Evolutionary conservation across 23 tunicate genomes (phyloP).

Genomic region (Halocynthia roretzi): DNA sequence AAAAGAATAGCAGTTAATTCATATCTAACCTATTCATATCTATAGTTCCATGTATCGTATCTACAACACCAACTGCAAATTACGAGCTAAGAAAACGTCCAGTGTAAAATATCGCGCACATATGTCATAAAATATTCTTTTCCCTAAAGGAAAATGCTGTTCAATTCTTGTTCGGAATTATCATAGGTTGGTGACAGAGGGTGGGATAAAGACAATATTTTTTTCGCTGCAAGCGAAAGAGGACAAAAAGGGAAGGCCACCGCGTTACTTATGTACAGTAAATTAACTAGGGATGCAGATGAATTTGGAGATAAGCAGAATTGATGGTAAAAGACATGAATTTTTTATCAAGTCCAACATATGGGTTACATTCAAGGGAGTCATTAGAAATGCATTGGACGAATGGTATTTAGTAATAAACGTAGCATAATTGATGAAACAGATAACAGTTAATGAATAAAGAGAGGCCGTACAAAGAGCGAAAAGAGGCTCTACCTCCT

Average conservation of each 20-base stretch:
- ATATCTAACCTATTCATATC: no score
- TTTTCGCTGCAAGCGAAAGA: not conserved
- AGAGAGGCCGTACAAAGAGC: not conserved
- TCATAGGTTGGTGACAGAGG: not conserved
- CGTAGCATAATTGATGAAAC: constrained; percentile 28
- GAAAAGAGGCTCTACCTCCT: no score
- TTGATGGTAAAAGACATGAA: constrained; percentile 4
- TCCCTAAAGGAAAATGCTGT: no score
- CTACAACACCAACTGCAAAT: no score
- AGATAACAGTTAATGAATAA: constrained; percentile 20
- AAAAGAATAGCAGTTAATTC: no score
- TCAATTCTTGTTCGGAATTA: no score
- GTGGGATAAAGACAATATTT: not conserved
- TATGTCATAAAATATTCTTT: no score
- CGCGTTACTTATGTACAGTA: not conserved
- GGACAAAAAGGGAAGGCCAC: not conserved
- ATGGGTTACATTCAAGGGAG: constrained; percentile 23
- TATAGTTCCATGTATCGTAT: no score
- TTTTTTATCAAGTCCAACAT: constrained; percentile 33
- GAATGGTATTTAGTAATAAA: constrained; percentile 11
- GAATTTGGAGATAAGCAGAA: constrained; percentile 18
- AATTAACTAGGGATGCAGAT: constrained; percentile 31
- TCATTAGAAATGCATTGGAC: constrained; percentile 25
- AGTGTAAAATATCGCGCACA: no score
- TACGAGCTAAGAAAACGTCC: no score